Evolutionary conservation across 2,797 vertebrate species (phyloP), one percentile per base, ranked within the genome.

Genomic region (Microchirus variegatus): DNA sequence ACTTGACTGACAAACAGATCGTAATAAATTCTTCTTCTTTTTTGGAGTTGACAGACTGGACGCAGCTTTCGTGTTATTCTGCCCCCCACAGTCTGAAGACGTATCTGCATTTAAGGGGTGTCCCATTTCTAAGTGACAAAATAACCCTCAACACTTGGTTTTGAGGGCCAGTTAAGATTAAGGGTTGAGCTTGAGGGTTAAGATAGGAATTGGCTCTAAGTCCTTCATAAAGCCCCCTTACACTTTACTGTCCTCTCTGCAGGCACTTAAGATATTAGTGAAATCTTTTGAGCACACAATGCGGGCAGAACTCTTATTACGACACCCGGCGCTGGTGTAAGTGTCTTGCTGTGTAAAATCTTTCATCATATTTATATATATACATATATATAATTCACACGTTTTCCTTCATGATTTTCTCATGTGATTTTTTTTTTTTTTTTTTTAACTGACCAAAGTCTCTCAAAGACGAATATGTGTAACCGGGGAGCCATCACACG

Each of bases 281-380:
- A 75, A 77, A 77, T 81, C 68, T 64, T 63, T 65, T 71, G 59
- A 87, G 75, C 58, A 49, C 49, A 82, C 73, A 59, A 43, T 78
- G 80, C 78, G 80, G 85, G 80, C 67, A 73, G 53, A 78, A 65
- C 50, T 69, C 70, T 63, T 68, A 65, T 69, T 85, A 73, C 53
- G 63, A 61, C n/a, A 62, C 45, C 49, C 40, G 9, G 45, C 59
- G 64, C 64, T 64, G 53, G 54, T 49, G 5, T 26, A 76, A 79
- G 67, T 43, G 1, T 47, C 41, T 54, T 38, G 5, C 51, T 65
- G 38, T 67, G 47, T 53, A 53, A 53, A 37, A 69, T 75, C 40
- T 52, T 56, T 67, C 18, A 59, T 69, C 22, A 22, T 22, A 3
- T 22, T 22, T 22, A 3, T 22, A 2, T n/a, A n/a, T n/a, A n/a